Evolutionary conservation across 2,888 invertebrate species (phyloP).

Genomic region (Limnephilus rhombicus): DNA sequence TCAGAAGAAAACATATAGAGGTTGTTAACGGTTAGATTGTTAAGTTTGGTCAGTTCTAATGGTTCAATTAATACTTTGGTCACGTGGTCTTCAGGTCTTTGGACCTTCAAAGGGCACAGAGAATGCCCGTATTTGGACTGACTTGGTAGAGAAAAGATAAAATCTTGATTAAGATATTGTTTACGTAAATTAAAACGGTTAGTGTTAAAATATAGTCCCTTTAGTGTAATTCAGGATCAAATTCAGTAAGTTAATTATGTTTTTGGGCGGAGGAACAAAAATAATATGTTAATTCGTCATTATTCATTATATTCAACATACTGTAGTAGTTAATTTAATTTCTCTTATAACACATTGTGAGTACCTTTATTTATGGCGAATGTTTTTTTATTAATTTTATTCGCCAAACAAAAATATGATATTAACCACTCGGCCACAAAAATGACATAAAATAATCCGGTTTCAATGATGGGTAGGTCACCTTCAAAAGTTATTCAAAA

Average conservation of each 20-base stretch:
- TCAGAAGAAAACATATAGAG: neutral
- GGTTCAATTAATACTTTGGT: slow-evolving; percentile 19
- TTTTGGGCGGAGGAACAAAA: neutral
- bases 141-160: neutral
- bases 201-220: neutral
- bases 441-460: no score
- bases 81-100: neutral
- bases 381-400: no score
- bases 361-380: no score
- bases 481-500: no score
- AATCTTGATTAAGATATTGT: slow-evolving; percentile 20
- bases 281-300: neutral
- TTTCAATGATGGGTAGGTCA: no score
- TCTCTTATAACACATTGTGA: no score
- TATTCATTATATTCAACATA: neutral
- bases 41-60: slow-evolving; percentile 25
- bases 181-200: neutral
- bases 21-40: neutral
- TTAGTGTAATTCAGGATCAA: neutral
- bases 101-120: neutral
- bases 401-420: no score
- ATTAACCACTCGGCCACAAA: no score
- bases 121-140: neutral
- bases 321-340: no score
- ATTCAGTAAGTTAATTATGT: neutral